phyloP scores from a whole-genome alignment of 92 coral and sea anemone species.

The Heteractis magnifica region DNA sequence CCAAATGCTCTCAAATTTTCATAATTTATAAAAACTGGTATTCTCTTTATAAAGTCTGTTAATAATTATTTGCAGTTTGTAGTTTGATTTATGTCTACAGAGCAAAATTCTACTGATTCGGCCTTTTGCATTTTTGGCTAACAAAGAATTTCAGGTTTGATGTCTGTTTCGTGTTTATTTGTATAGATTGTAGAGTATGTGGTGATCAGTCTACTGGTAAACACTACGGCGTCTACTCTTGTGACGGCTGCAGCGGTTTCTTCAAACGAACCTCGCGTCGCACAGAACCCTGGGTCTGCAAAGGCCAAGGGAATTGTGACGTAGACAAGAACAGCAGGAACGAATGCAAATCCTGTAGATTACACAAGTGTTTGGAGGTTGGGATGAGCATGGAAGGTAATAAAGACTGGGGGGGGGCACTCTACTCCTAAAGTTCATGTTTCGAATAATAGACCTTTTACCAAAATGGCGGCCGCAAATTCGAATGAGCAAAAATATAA shows the following conservation, averaged over 20 bases:
- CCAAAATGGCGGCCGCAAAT: no score
- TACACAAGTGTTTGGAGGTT: conserved; percentile 75
- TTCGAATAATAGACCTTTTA: no score
- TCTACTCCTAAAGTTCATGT: no score
- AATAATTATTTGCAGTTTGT: no score
- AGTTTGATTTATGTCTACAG: no score
- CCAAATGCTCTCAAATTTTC: no score
- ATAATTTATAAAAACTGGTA: no score
- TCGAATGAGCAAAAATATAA: no score
- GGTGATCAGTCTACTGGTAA: conserved; percentile 93
- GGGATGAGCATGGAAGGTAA: conserved; percentile 95
- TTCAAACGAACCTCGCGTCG: conserved; percentile 94
- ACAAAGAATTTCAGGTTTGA: neutral
- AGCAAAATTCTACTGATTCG: no score
- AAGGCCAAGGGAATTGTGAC: conserved; percentile 68
- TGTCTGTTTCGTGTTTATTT: neutral
- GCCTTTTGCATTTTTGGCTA: no score
- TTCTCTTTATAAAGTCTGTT: no score
- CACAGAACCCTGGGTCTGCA: conserved; percentile 88
- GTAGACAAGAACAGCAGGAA: conserved; percentile 92
- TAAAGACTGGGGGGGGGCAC: neutral
- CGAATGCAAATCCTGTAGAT: conserved; percentile 92
- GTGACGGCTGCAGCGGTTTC: conserved; percentile 99
- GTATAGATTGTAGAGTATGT: conserved; percentile 88
- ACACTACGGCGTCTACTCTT: conserved; percentile 91